phyloP scores from a whole-genome alignment of 2,888 invertebrate species.

The Tromatobia lineatoria region DNA sequence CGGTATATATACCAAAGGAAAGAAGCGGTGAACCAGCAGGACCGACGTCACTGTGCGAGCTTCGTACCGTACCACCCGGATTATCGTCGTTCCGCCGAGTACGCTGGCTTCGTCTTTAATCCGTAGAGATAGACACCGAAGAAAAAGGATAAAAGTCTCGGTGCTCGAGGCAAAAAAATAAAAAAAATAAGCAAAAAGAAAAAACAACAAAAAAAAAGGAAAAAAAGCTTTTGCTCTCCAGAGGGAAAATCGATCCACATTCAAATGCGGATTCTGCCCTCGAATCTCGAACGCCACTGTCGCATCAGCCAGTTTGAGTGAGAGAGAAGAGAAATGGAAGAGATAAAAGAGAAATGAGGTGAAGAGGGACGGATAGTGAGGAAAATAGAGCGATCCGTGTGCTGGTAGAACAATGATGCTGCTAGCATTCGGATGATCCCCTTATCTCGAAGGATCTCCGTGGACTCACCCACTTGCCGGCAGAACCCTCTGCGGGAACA shows the following conservation, averaged over 20 bases:
- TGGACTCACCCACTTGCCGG: constrained; percentile 48
- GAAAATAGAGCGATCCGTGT: constrained; percentile 39
- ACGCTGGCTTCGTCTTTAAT: constrained; percentile 48
- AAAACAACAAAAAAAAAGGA: background rate
- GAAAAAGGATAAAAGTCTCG: constrained; percentile 45
- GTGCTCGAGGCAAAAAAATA: constrained; percentile 15
- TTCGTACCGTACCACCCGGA: constrained; percentile 24
- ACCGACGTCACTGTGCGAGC: constrained; percentile 42
- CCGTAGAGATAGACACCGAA: constrained; percentile 44
- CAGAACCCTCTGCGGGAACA: constrained; percentile 40
- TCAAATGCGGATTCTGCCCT: constrained; percentile 51
- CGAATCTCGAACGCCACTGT: constrained; percentile 33
- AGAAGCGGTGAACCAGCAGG: constrained; percentile 3
- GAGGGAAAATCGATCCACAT: constrained; percentile 49
- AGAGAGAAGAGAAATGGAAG: constrained; percentile 11
- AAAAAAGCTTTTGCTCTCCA: constrained; percentile 41
- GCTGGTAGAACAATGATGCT: constrained; percentile 59
- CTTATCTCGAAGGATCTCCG: constrained; percentile 59
- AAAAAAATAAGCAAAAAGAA: constrained; percentile 2
- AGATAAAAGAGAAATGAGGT: constrained; percentile 5
- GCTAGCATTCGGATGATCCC: constrained; percentile 49
- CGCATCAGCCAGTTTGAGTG: constrained; percentile 15
- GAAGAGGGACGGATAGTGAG: constrained; percentile 12
- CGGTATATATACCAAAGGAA: constrained; percentile 12
- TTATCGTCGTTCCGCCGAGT: constrained; percentile 48